These are phyloP conservation scores for Lucinisca nassula DNA, from an alignment of 2,888 invertebrate species.

Conservation along the genomic window DNA sequence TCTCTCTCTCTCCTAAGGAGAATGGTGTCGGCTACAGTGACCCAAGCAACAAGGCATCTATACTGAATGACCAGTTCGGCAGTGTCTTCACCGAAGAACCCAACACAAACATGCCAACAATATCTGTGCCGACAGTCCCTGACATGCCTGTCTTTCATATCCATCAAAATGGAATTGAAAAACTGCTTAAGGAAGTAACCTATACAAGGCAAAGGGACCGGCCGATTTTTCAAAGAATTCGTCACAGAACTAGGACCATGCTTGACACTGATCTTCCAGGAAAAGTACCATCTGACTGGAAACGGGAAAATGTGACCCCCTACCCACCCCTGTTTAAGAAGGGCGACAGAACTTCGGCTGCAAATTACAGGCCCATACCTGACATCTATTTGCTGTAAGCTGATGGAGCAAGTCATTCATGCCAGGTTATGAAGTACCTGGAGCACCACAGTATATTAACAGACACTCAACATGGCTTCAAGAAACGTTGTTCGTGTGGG, in stretches of 20 bases:
- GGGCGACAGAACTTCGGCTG: conserved; percentile 37
- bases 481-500: conserved; percentile 43
- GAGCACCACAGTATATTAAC: conserved; percentile 41
- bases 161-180: not conserved
- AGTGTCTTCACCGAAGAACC: not conserved
- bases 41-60: not conserved
- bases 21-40: not conserved
- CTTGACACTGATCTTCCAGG: conserved; percentile 37
- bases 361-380: conserved; percentile 69
- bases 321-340: conserved; percentile 66
- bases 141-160: not conserved
- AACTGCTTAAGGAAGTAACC: not conserved
- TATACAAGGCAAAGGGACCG: conserved; percentile 40
- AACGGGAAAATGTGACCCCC: conserved; percentile 50
- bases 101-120: not conserved
- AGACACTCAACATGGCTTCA: conserved; percentile 58
- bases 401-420: conserved; percentile 54
- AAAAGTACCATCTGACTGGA: conserved; percentile 54
- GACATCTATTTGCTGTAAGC: conserved; percentile 55
- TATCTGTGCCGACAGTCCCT: not conserved
- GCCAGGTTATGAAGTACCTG: conserved; percentile 42
- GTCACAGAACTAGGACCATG: conserved; percentile 31
- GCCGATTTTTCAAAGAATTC: conserved; percentile 44
- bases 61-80: not conserved
- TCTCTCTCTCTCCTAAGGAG: not conserved